Evolutionary conservation across 2,888 invertebrate species (phyloP), one percentile per base, ranked within the genome.

Genomic region (Geotrupes spiniger): DNA sequence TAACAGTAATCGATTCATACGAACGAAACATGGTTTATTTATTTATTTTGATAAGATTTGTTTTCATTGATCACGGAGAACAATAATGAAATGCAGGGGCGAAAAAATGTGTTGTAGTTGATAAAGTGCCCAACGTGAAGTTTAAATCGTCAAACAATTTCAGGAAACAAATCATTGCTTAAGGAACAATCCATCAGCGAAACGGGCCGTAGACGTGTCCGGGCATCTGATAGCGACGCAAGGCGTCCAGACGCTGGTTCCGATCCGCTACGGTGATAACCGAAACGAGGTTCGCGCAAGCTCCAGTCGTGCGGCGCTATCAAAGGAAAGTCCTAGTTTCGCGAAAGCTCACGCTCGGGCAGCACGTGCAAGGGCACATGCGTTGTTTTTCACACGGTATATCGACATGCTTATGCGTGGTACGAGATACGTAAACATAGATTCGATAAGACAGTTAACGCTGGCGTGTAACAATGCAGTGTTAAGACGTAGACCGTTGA

Each of bases 301-400:
- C 54, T 57, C 58, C 49, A 36, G 41, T 38, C 43, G 46, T 39
- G 44, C 52, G 42, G 31, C 47, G 46, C 49, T 53, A 56, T 50
- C 54, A 56, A 42, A 26, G 38, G 42, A 46, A 49, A 52, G 49
- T 55, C 50, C 53, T 51, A 52, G 58, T 55, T 51, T 50, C 49
- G 50, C 40, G 38, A 38, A 17, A 38, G 38, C 38, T 49, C 25
- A 38, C 31, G 48, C 16, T 44, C n/a, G 45, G 40, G 41, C 12
- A 41, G 25, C 43, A 46, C 49, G 53, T 50, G 33, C 36, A 46
- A 46, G 43, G 43, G 46, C 49, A 46, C 15, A 12, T 42, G 17
- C 36, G 28, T 36, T 31, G 42, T 45, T 47, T n/a, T 45, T 48
- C 52, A 31, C 49, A 48, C 47, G 45, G 48, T 28, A 42, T 28